phyloP scores from a whole-genome alignment of 35 echinoderm and acorn worm genomes.

The Patiria miniata region DNA sequence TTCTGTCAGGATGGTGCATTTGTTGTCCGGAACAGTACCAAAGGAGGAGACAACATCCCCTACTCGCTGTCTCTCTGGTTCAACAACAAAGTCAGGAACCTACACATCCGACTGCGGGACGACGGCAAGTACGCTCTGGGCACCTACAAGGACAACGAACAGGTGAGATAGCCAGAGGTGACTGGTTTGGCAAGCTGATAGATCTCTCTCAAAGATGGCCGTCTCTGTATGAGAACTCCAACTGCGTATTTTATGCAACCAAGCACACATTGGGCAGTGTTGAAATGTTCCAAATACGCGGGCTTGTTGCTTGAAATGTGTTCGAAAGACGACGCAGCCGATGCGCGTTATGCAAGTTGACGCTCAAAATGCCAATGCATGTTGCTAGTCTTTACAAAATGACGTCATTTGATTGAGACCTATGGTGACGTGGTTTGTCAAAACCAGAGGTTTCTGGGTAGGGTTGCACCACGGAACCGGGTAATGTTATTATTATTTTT shows the following conservation, averaged over 20 bases:
- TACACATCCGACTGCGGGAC: conserved; percentile 38
- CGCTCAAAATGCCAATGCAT: not conserved
- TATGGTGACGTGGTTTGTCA: not conserved
- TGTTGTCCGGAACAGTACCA: conserved; percentile 44
- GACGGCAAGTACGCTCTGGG: conserved; percentile 68
- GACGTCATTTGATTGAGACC: too few relatives aligned
- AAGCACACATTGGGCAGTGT: too few relatives aligned
- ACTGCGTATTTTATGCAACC: too few relatives aligned
- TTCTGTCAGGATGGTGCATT: conserved; percentile 64
- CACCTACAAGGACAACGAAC: conserved; percentile 58
- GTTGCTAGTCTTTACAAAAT: too few relatives aligned
- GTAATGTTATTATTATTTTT: too few relatives aligned
- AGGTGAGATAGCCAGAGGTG: conserved; percentile 31
- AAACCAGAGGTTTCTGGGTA: not conserved
- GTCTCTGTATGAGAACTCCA: too few relatives aligned
- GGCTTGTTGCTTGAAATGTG: not conserved
- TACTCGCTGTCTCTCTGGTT: conserved; percentile 62
- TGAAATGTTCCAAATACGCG: not conserved
- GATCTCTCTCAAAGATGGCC: too few relatives aligned
- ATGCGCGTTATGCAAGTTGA: too few relatives aligned
- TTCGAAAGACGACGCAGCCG: too few relatives aligned
- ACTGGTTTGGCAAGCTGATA: not conserved
- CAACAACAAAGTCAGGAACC: conserved; percentile 60
- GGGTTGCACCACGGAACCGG: too few relatives aligned
- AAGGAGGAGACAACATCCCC: conserved; percentile 29